Percentiles rank a stretch among this genome's conserved stretches.
Conservation (phyloP, 2,113 vertebrate genomes). For the Oreochromis niloticus region DNA sequence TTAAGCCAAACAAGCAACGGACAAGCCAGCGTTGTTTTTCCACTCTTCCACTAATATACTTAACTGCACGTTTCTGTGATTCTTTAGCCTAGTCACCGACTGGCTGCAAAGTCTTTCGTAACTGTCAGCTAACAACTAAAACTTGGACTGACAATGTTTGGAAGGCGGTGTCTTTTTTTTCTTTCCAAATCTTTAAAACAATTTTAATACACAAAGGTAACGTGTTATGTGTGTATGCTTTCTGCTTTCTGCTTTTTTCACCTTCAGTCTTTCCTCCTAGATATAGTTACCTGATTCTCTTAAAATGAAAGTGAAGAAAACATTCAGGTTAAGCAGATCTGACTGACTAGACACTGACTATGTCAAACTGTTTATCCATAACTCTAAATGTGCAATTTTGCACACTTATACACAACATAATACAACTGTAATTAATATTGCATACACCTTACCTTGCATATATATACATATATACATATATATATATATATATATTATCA, state of each 20-base stretch:
- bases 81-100: not conserved
- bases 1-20: not conserved
- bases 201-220: not conserved
- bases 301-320: not conserved
- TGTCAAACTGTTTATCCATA: not conserved
- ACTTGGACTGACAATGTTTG: not conserved
- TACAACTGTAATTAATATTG: not conserved
- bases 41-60: not conserved
- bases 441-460: not conserved
- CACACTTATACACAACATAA: not conserved
- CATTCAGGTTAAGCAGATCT: not conserved
- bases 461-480: rapidly evolving
- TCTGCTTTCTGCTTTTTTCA: not conserved
- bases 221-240: not conserved
- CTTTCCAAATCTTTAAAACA: not conserved
- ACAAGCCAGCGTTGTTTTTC: not conserved
- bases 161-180: not conserved
- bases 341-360: not conserved
- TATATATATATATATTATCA: not conserved
- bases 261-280: not conserved
- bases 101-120: not conserved
- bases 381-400: not conserved
- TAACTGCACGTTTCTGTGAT: not conserved
- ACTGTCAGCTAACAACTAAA: not conserved
- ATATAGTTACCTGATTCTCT: not conserved